These are phyloP conservation scores for Abrostola triplasia DNA, from an alignment of 2,888 invertebrate genomes.

Conservation along the genomic window DNA sequence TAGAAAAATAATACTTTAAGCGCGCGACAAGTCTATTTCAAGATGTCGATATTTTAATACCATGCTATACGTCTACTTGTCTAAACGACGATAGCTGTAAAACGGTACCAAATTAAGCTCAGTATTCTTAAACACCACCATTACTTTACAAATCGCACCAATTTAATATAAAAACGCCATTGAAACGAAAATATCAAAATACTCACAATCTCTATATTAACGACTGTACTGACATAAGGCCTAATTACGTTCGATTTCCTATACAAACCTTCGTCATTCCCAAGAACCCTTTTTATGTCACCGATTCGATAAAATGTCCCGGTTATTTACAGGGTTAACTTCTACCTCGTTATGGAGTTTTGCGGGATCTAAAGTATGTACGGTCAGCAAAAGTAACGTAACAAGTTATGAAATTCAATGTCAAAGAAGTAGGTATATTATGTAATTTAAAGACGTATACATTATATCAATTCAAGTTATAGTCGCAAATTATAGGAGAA, in stretches of 20 bases:
- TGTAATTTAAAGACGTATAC: too few species aligned
- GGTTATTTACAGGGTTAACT: slow-evolving; percentile 35
- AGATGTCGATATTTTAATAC: too few species aligned
- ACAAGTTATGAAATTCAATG: too few species aligned
- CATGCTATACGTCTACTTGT: too few species aligned
- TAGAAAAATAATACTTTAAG: too few species aligned
- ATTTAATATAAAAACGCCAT: background rate
- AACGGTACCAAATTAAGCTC: too few species aligned
- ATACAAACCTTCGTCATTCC: slow-evolving; percentile 45
- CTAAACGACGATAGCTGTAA: too few species aligned
- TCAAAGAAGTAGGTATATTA: too few species aligned
- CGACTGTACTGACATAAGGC: slow-evolving; percentile 11
- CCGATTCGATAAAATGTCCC: slow-evolving; percentile 37
- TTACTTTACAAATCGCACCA: background rate
- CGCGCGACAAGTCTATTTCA: too few species aligned
- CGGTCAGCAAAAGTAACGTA: too few species aligned
- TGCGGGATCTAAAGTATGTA: slow-evolving; percentile 17
- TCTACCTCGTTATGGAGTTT: slow-evolving; percentile 31
- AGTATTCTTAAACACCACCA: background rate
- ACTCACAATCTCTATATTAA: background rate
- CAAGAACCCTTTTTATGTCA: slow-evolving; percentile 45
- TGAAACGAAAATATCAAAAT: background rate
- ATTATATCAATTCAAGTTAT: too few species aligned
- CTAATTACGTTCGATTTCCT: slow-evolving; percentile 36
- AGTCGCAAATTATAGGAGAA: too few species aligned